These are phyloP conservation scores for Crotalus helleri DNA, from an alignment of 2,113 vertebrate species.

Conservation along the genomic window DNA sequence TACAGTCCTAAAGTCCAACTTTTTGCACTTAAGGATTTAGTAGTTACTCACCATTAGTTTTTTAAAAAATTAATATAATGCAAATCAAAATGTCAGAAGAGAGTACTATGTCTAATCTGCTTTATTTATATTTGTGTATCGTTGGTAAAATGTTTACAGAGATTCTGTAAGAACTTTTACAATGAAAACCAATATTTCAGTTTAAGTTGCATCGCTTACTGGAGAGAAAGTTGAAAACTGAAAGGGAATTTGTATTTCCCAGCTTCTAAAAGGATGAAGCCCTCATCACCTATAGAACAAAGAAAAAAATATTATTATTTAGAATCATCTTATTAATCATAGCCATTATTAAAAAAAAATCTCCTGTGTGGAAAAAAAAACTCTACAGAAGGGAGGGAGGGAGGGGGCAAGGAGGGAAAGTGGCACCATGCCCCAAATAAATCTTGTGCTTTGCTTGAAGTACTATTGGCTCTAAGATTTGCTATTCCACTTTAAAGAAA, in stretches of 20 bases:
- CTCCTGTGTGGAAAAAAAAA: background rate
- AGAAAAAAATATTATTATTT: conserved; percentile 40
- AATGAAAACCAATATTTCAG: background rate
- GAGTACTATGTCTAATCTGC: background rate
- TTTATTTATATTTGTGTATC: background rate
- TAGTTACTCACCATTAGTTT: background rate
- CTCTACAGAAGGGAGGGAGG: background rate
- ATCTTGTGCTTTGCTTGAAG: background rate
- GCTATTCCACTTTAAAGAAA: background rate
- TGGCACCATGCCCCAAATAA: background rate
- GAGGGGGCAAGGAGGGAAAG: background rate
- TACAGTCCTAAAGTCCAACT: background rate
- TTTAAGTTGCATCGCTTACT: conserved; percentile 66
- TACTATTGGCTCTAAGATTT: background rate
- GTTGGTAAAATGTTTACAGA: background rate
- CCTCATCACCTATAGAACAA: conserved; percentile 64
- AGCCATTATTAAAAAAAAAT: background rate
- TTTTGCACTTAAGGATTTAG: background rate
- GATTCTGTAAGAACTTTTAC: background rate
- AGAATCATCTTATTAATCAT: conserved; percentile 11
- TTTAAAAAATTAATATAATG: background rate
- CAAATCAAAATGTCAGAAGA: background rate
- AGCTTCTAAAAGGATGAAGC: conserved; percentile 65
- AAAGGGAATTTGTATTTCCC: conserved; percentile 80
- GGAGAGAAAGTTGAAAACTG: conserved; percentile 76